These are phyloP conservation scores for Galerucella pusilla DNA, from an alignment of 2,888 invertebrate species.

Conservation along the genomic window DNA sequence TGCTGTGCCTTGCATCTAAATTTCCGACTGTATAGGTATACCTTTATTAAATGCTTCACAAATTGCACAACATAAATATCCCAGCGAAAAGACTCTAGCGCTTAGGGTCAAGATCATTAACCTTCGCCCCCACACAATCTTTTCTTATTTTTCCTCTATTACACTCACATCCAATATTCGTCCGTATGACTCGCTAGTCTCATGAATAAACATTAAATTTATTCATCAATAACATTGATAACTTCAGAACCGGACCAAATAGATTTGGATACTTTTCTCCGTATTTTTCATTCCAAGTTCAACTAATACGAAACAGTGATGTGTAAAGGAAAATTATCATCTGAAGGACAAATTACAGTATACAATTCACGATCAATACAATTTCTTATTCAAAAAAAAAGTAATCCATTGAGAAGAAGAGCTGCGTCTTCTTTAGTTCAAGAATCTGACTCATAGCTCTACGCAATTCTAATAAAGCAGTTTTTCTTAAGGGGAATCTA, in stretches of 20 bases:
- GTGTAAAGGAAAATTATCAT: no score
- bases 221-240: slow-evolving; percentile 49
- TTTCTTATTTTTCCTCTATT: slow-evolving; percentile 23
- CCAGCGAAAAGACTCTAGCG: slow-evolving; percentile 49
- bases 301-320: no score
- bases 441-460: no score
- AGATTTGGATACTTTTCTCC: neutral
- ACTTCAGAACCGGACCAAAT: slow-evolving; percentile 25
- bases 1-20: neutral
- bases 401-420: no score
- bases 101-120: slow-evolving; percentile 56
- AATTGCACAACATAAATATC: slow-evolving; percentile 51
- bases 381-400: no score
- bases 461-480: no score
- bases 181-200: slow-evolving; percentile 32
- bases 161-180: slow-evolving; percentile 11
- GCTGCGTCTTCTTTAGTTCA: no score
- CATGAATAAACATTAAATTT: slow-evolving; percentile 55
- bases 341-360: no score
- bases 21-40: neutral
- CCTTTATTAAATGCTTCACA: slow-evolving; percentile 23
- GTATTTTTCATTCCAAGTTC: neutral
- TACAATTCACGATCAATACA: no score
- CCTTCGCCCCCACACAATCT: slow-evolving; percentile 51
- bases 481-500: no score